Conservation (phyloP, 2,888 invertebrate genomes). For the Sturmia bella region DNA sequence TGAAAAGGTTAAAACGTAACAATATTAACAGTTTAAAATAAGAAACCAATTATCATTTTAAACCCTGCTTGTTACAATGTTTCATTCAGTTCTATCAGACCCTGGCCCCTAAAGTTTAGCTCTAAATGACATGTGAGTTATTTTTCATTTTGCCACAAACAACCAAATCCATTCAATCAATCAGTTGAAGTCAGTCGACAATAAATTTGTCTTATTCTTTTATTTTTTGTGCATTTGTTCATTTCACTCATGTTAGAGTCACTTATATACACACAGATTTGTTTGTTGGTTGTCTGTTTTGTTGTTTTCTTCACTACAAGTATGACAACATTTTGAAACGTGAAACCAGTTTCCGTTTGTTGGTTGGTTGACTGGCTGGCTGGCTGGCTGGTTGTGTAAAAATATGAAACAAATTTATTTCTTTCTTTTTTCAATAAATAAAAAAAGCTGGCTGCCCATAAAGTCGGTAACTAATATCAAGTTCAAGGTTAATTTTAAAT, state of each 20-base stretch:
- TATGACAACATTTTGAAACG: slow-evolving; percentile 33
- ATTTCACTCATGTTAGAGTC: slow-evolving; percentile 51
- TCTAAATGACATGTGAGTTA: slow-evolving; percentile 19
- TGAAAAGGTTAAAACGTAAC: no score
- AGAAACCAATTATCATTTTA: no score
- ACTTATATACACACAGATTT: neutral
- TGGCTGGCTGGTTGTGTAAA: slow-evolving; percentile 37
- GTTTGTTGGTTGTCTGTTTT: slow-evolving; percentile 24
- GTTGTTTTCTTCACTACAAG: slow-evolving; percentile 23
- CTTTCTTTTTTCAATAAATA: slow-evolving; percentile 40
- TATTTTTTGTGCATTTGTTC: slow-evolving; percentile 24
- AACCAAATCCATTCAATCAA: slow-evolving; percentile 47
- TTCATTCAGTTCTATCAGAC: slow-evolving; percentile 13
- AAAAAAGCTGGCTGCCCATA: slow-evolving; percentile 48
- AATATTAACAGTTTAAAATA: no score
- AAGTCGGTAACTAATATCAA: slow-evolving; percentile 73
- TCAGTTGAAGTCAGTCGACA: slow-evolving; percentile 15
- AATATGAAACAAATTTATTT: slow-evolving; percentile 22
- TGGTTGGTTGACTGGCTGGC: slow-evolving; percentile 15
- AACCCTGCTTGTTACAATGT: neutral
- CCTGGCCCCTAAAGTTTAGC: neutral
- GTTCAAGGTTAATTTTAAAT: slow-evolving; percentile 73
- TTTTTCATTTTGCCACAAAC: slow-evolving; percentile 28
- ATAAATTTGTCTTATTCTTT: slow-evolving; percentile 18
- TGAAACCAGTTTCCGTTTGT: slow-evolving; percentile 62